Evolutionary conservation across 2,113 vertebrate species (phyloP).

Genomic region (Nycticryphes semicollaris): DNA sequence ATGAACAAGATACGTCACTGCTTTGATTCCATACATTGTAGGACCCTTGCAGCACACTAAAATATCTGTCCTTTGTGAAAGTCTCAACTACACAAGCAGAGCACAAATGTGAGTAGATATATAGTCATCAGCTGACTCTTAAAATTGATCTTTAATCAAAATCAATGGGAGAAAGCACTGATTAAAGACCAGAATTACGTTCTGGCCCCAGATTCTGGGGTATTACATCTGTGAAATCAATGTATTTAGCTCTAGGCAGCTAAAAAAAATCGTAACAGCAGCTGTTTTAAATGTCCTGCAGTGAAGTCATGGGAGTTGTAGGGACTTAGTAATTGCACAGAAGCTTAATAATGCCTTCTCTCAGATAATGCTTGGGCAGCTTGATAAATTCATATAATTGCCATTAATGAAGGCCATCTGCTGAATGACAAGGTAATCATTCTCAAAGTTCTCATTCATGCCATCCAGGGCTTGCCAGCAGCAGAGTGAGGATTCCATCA

Average conservation of each 20-base stretch:
- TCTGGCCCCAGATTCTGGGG: not conserved
- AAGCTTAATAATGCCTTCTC: conserved; percentile 43
- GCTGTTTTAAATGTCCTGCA: conserved; percentile 49
- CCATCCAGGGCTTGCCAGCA: not conserved
- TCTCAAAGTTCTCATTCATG: conserved; percentile 32
- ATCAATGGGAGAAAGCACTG: not conserved
- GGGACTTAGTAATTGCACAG: not conserved
- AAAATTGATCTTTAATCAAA: conserved; percentile 54
- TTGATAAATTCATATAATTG: conserved; percentile 39
- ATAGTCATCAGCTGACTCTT: not conserved
- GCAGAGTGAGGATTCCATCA: not conserved
- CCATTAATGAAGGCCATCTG: conserved; percentile 52
- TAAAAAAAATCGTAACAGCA: conserved; percentile 28
- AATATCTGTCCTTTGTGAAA: not conserved
- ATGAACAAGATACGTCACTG: not conserved
- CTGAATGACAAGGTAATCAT: conserved; percentile 3
- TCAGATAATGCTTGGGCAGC: conserved; percentile 16
- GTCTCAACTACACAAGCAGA: not conserved
- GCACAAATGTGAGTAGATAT: not conserved
- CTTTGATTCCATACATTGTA: not conserved
- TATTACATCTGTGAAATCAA: conserved; percentile 19
- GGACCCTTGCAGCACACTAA: not conserved
- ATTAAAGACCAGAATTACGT: not conserved
- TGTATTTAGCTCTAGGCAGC: not conserved
- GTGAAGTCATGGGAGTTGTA: conserved; percentile 49